Percentiles rank a stretch among this genome's conserved stretches.
Conservation (phyloP, 1,140 invertebrate genomes). For the Pentalonia nigronervosa region DNA sequence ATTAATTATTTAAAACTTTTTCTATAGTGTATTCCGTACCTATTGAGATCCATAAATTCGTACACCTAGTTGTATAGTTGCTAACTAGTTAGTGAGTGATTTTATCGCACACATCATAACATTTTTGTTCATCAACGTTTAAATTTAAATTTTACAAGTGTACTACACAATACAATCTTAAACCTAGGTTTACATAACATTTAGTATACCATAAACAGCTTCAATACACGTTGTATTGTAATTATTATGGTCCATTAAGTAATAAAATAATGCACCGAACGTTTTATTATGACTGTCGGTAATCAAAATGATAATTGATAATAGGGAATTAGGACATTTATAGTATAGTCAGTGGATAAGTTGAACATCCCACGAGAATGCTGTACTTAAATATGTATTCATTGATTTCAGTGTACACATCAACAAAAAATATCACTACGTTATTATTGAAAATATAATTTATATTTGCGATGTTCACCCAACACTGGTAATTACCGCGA, state of each 20-base stretch:
- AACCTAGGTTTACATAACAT: not conserved
- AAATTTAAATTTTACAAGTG: conserved; percentile 7
- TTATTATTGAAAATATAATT: not conserved
- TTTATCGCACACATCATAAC: not conserved
- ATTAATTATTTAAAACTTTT: not conserved
- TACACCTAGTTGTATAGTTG: not conserved
- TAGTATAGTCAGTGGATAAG: not conserved
- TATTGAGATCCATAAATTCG: not conserved
- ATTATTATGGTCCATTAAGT: conserved; percentile 16
- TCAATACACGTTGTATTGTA: not conserved
- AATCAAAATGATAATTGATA: conserved; percentile 4
- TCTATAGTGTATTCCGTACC: not conserved
- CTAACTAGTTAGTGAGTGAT: not conserved
- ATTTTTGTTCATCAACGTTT: not conserved
- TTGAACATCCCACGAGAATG: not conserved
- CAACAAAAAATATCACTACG: not conserved
- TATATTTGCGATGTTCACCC: not conserved
- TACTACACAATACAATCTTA: not conserved
- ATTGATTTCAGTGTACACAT: not conserved
- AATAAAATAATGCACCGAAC: not conserved
- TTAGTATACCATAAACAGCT: not conserved
- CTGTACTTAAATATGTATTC: not conserved
- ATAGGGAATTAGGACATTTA: not conserved
- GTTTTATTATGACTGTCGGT: not conserved
- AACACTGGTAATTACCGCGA: not conserved